A percentile compares a stretch with the other conserved stretches of the same genome.
These are phyloP conservation scores for Acheta domesticus DNA, from an alignment of 2,888 invertebrate species.

Conservation along the genomic window DNA sequence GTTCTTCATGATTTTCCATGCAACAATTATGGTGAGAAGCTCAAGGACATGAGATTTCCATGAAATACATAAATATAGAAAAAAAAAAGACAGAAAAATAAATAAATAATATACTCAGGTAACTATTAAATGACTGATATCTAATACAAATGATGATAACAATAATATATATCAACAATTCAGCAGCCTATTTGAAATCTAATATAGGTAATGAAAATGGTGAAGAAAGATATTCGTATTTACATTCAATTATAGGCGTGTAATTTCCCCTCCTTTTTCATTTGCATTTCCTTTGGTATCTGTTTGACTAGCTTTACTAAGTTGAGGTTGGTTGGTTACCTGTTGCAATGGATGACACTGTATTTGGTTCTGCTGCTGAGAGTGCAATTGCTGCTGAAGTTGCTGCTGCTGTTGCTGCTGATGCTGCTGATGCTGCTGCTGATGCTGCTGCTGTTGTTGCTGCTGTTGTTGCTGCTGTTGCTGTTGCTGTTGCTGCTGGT, in stretches of 20 bases:
- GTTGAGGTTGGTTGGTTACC: conserved; percentile 21
- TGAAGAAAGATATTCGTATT: not conserved
- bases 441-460: not conserved
- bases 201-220: no score
- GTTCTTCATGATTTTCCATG: no score
- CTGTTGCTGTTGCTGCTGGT: not conserved
- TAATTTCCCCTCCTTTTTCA: conserved; percentile 41
- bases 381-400: not conserved
- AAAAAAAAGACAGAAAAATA: no score
- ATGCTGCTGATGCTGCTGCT: not conserved
- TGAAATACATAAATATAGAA: no score
- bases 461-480: conserved; percentile 25
- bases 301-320: conserved; percentile 43
- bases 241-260: conserved; percentile 41
- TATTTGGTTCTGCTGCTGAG: not conserved
- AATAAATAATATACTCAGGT: no score
- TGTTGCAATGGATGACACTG: no score
- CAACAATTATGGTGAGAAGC: no score
- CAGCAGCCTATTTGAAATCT: no score
- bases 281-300: conserved; percentile 39
- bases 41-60: no score
- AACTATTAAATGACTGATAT: no score
- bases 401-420: not conserved
- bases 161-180: no score
- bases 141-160: no score